Conservation (phyloP, 30 jellyfish, hydroid and myxozoan genomes). For the Chironex yamaguchii region DNA sequence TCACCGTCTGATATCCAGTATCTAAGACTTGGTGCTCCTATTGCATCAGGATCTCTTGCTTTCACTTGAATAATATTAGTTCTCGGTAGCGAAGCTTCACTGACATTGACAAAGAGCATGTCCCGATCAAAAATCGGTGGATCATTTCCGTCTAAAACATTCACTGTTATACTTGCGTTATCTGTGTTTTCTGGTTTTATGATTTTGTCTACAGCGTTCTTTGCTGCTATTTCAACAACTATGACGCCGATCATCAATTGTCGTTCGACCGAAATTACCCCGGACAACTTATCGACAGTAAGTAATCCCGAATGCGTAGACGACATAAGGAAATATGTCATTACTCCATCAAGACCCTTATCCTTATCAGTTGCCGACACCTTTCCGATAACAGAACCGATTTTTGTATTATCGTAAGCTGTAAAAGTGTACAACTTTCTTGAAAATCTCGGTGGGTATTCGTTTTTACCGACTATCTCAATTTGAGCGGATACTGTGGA, state of each 20-base stretch:
- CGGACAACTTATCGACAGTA: constrained; percentile 29
- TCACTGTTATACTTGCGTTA: constrained; percentile 39
- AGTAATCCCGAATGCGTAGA: background rate
- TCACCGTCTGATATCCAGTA: constrained; percentile 22
- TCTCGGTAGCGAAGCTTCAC: constrained; percentile 36
- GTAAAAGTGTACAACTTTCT: constrained; percentile 54
- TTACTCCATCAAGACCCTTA: constrained; percentile 62
- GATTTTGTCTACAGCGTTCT: constrained; percentile 5
- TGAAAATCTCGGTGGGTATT: constrained; percentile 77
- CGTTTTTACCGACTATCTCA: constrained; percentile 77
- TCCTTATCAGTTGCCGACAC: constrained; percentile 81
- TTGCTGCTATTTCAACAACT: constrained; percentile 41
- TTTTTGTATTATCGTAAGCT: constrained; percentile 23
- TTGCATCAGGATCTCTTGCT: constrained; percentile 64
- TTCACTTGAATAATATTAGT: constrained; percentile 26
- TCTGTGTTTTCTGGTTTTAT: constrained; percentile 42
- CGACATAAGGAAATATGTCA: constrained; percentile 22
- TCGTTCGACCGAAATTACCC: constrained; percentile 39
- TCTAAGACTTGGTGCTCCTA: constrained; percentile 16
- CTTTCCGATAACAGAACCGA: constrained; percentile 68
- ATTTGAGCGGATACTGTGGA: constrained; percentile 45
- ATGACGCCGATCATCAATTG: constrained; percentile 38
- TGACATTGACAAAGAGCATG: background rate
- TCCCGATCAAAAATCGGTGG: constrained; percentile 60
- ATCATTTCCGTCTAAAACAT: constrained; percentile 67